A percentile compares a stretch with the other conserved stretches of the same genome.
These are phyloP conservation scores for Ovis canadensis DNA, from an alignment of 2,113 vertebrate genomes.

Conservation along the genomic window DNA sequence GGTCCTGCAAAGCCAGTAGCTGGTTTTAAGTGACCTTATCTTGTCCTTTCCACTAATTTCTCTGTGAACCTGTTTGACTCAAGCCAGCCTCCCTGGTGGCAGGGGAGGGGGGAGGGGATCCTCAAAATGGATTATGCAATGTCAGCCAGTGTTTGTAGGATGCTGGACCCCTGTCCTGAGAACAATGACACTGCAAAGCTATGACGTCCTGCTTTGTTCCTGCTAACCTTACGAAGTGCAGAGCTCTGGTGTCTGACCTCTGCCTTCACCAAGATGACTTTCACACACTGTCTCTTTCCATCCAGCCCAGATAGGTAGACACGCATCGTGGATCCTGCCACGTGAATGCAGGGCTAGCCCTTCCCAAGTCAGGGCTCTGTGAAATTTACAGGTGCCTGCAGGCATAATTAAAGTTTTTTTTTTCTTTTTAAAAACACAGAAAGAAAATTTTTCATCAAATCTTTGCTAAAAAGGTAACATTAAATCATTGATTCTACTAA, in stretches of 20 bases:
- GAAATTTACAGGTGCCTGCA: background rate
- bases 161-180: background rate
- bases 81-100: background rate
- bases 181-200: background rate
- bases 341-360: background rate
- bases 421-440: background rate
- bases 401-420: background rate
- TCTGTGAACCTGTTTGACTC: conserved; percentile 15
- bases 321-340: accelerated
- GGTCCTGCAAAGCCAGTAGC: background rate
- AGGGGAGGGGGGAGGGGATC: background rate
- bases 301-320: background rate
- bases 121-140: background rate
- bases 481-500: background rate
- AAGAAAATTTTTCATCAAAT: background rate
- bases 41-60: conserved; percentile 20
- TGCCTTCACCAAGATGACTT: background rate
- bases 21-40: conserved; percentile 23
- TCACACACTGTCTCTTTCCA: background rate
- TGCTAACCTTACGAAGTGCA: background rate
- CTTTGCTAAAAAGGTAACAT: background rate
- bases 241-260: background rate
- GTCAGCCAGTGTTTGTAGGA: background rate
- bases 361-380: no score
- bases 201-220: background rate